phyloP scores from a whole-genome alignment of 2,797 vertebrate species.

The Peromyscus melanophrys region DNA sequence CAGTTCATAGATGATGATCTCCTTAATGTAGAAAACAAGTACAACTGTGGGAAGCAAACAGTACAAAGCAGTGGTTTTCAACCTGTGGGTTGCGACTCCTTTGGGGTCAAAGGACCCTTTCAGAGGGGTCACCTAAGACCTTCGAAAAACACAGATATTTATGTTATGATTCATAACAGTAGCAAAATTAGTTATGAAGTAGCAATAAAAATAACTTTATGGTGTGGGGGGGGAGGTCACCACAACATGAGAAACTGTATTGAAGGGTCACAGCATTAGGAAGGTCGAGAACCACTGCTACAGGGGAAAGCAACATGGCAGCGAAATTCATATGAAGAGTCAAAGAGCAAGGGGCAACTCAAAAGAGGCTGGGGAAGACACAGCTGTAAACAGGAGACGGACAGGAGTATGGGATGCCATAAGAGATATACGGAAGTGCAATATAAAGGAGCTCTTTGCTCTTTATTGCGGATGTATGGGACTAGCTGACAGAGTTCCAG shows the following conservation, averaged over 20 bases:
- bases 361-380: not conserved
- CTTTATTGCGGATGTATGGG: not conserved
- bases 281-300: not conserved
- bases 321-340: not conserved
- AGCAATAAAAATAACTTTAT: not conserved
- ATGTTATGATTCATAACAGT: not conserved
- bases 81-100: not conserved
- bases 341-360: not conserved
- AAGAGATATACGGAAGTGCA: not conserved
- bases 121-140: not conserved
- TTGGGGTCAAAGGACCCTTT: not conserved
- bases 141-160: not conserved
- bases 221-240: no score
- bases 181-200: not conserved
- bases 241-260: not conserved
- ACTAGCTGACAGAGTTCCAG: not conserved
- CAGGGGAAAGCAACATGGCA: conserved; percentile 28
- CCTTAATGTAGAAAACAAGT: not conserved
- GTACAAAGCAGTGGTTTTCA: not conserved
- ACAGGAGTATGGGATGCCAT: not conserved
- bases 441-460: not conserved
- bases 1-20: not conserved
- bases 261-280: not conserved
- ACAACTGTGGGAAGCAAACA: not conserved
- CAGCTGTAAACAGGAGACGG: not conserved